These are phyloP conservation scores for Numida meleagris DNA, from an alignment of 2,113 vertebrate species.

Conservation along the genomic window DNA sequence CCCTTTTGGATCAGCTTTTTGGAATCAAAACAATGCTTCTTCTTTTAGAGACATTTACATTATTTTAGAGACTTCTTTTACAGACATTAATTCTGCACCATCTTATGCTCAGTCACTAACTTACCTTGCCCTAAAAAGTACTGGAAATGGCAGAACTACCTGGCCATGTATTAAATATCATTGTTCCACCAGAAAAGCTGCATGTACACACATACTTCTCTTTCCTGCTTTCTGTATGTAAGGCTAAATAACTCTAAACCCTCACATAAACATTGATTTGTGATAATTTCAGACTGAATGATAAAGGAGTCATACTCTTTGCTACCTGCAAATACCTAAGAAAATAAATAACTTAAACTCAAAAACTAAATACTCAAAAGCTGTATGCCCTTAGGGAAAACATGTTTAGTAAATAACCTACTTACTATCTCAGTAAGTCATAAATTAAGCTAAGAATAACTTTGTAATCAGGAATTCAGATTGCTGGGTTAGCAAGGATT, in stretches of 20 bases:
- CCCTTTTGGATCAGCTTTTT: background rate
- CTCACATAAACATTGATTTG: background rate
- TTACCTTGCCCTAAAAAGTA: background rate
- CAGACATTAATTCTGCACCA: background rate
- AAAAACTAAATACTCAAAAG: background rate
- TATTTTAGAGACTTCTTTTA: no score
- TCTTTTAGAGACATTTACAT: no score
- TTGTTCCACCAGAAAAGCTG: background rate
- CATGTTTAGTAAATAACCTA: background rate
- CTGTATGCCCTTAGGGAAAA: background rate
- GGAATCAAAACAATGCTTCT: background rate
- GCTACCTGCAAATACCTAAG: background rate
- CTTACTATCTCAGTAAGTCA: background rate
- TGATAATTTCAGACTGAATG: background rate
- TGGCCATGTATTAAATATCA: background rate
- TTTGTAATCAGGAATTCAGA: background rate
- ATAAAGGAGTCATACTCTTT: background rate
- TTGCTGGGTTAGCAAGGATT: background rate
- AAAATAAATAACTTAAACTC: background rate
- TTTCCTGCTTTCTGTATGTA: background rate
- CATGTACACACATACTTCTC: background rate
- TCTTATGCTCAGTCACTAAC: slow-evolving; percentile 7
- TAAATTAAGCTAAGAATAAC: background rate
- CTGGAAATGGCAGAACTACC: background rate
- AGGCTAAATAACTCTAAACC: background rate